Evolutionary conservation across 2,888 invertebrate genomes (phyloP), one percentile per base, ranked within the genome.

Genomic region (Dryobota labecula): DNA sequence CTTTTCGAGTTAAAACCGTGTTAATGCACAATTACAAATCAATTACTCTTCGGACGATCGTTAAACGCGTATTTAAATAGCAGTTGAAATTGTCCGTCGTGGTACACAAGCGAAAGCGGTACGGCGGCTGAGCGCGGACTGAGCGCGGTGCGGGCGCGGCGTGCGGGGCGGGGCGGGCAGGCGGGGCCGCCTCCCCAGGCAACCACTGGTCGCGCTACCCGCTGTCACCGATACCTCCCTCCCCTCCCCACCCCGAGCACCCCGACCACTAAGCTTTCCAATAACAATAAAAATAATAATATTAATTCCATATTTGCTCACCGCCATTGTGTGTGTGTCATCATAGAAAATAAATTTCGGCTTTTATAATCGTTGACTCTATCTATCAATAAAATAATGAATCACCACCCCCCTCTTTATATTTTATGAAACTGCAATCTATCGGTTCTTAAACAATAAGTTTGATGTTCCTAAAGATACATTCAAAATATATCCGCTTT

Each of bases 71-170:
- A 85, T 85, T 85, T 83, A 75, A 87, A 81, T 78, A 70, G 74
- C 66, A 73, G 84, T 70, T 73, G 64, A 70, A 75, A 78, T 77
- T 62, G 83, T 85, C 73, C 78, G 87, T 87, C 66, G 80, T 76
- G 69, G 74, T 84, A 89, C 86, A 80, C 84, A 83, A 86, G 85
- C 87, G 86, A 85, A 78, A 87, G 83, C 92, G 87, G 90, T 90
- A 86, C 92, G 92, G 91, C 92, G 92, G 92, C 90, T 90, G 91
- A 90, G 90, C 94, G 92, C 94, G 94, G 91, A 94, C 95, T 94
- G 94, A 94, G 88, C 91, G 82, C 65, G 82, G 92, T 89, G 91
- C 89, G 90, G 88, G 88, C 84, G 91, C 87, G 89, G 90, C 82
- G 89, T 73, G 85, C 84, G 82, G 90, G 86, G 90, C 89, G 89